A percentile compares a stretch with the other conserved stretches of the same genome.
phyloP scores from a whole-genome alignment of 2,888 invertebrate species.

The Thereva unica region DNA sequence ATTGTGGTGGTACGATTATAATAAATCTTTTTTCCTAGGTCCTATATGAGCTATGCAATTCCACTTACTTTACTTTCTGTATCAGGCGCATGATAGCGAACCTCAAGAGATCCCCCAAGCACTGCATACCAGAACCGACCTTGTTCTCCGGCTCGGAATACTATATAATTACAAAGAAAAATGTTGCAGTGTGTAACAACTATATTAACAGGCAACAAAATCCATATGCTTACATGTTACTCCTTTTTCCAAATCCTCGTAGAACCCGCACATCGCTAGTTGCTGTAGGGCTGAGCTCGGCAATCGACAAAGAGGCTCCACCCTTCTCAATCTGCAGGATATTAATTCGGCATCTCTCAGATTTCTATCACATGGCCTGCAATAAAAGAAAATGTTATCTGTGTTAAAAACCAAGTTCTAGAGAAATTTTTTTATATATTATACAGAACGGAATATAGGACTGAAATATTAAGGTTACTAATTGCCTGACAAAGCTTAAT shows the following conservation, averaged over 20 bases:
- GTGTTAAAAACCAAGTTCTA: neutral
- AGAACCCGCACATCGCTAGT: constrained; percentile 74
- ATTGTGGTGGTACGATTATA: too few species aligned
- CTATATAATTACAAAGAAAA: constrained; percentile 58
- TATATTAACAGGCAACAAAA: neutral
- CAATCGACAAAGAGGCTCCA: constrained; percentile 66
- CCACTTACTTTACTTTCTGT: constrained; percentile 64
- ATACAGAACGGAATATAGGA: too few species aligned
- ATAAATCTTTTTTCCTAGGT: neutral
- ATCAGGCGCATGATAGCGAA: constrained; percentile 65
- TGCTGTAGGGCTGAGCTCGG: constrained; percentile 73
- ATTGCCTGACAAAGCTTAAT: too few species aligned
- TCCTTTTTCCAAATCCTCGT: constrained; percentile 77
- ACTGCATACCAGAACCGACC: constrained; percentile 81
- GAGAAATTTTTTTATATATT: too few species aligned
- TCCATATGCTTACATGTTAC: constrained; percentile 69
- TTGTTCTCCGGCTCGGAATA: constrained; percentile 76
- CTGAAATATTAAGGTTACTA: too few species aligned
- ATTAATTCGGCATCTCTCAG: constrained; percentile 74
- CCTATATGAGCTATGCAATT: neutral
- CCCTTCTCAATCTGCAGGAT: constrained; percentile 66
- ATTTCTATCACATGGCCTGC: constrained; percentile 73
- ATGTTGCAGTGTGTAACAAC: neutral
- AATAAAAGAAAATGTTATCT: constrained; percentile 47
- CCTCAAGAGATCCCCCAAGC: constrained; percentile 71